Evolutionary conservation across 2,888 invertebrate species (phyloP).

Genomic region (Caenorhabditis wallacei): DNA sequence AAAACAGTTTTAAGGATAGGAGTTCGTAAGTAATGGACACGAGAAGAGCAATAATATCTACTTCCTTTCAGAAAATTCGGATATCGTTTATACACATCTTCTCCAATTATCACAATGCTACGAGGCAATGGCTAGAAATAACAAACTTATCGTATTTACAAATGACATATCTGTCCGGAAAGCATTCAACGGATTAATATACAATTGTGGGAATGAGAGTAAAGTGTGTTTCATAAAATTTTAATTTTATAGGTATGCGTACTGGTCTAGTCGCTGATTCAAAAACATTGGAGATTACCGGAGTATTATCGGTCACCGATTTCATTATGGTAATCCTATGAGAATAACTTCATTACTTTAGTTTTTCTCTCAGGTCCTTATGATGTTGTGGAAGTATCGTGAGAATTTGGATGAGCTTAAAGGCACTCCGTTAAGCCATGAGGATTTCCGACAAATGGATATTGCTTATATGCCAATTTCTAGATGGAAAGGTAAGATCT

Average conservation of each 20-base stretch:
- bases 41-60: not conserved
- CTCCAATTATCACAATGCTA: slow-evolving; percentile 70
- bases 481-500: slow-evolving; percentile 61
- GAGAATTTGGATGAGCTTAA: slow-evolving; percentile 65
- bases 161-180: slow-evolving; percentile 69
- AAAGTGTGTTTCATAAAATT: not conserved
- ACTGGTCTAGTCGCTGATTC: slow-evolving; percentile 70
- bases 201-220: slow-evolving; percentile 63
- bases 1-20: slow-evolving; percentile 63
- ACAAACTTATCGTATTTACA: slow-evolving; percentile 69
- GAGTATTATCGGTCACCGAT: slow-evolving; percentile 72
- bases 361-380: slow-evolving; percentile 53
- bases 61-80: slow-evolving; percentile 62
- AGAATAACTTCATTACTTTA: not conserved
- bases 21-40: slow-evolving; percentile 48
- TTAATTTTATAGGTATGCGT: slow-evolving; percentile 57
- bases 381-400: slow-evolving; percentile 72
- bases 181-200: slow-evolving; percentile 70
- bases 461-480: slow-evolving; percentile 68
- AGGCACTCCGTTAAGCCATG: slow-evolving; percentile 66
- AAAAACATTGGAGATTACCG: slow-evolving; percentile 62
- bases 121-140: slow-evolving; percentile 71
- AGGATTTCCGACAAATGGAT: slow-evolving; percentile 67
- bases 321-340: slow-evolving; percentile 66
- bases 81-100: slow-evolving; percentile 69